A percentile compares a stretch with the other conserved stretches of the same genome.
These are phyloP conservation scores for Xanthorhoe designata DNA, from an alignment of 2,888 invertebrate genomes.

Conservation along the genomic window DNA sequence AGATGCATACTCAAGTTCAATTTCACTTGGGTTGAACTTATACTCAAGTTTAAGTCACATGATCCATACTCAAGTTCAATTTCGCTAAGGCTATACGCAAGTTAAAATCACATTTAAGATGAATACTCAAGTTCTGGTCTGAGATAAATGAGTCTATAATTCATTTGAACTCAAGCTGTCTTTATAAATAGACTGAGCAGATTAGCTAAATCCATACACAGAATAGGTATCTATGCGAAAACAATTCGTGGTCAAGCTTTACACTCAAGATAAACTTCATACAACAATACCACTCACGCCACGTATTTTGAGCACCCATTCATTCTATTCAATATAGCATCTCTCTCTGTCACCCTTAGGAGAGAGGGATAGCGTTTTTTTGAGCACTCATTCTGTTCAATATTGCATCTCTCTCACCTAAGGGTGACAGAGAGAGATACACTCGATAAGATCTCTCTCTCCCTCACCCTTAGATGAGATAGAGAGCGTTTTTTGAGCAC, in stretches of 20 bases:
- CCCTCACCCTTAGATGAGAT: too few relatives aligned
- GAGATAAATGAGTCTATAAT: neutral
- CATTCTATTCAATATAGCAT: too few relatives aligned
- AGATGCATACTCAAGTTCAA: neutral
- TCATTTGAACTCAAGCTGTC: neutral
- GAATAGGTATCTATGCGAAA: too few relatives aligned
- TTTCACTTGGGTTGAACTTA: neutral
- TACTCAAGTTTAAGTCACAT: neutral
- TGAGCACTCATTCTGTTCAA: too few relatives aligned
- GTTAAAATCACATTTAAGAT: neutral
- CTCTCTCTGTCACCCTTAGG: too few relatives aligned
- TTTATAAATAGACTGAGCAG: too few relatives aligned
- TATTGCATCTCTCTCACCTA: too few relatives aligned
- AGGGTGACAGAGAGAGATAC: too few relatives aligned
- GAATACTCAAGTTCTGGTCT: slow-evolving; percentile 2
- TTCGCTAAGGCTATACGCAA: neutral
- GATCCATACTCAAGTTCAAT: neutral
- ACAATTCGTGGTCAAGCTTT: neutral
- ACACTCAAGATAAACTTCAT: neutral
- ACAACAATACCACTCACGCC: neutral
- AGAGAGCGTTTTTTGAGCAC: too few relatives aligned
- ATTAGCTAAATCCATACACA: too few relatives aligned
- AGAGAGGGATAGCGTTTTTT: too few relatives aligned
- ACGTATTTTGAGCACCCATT: neutral
- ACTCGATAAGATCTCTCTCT: too few relatives aligned